phyloP scores from a whole-genome alignment of 2,888 invertebrate genomes.

The Helobdella robusta region DNA sequence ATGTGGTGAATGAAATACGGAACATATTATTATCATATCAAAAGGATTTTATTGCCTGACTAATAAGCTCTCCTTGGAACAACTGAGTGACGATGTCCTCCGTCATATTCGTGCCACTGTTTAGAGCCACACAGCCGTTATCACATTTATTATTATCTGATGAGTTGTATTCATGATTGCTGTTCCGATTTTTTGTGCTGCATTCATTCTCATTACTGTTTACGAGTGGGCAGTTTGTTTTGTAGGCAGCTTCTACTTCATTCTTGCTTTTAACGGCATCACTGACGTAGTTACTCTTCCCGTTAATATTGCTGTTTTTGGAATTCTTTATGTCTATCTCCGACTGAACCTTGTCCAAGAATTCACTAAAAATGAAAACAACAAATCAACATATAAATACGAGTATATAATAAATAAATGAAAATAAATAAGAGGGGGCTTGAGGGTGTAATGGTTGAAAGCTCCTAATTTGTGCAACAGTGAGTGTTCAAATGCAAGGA shows the following conservation, averaged over 20 bases:
- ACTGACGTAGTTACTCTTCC: neutral
- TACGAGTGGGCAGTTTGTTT: too few species aligned
- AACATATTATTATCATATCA: neutral
- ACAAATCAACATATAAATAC: too few species aligned
- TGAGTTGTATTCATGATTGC: neutral
- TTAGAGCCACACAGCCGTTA: neutral
- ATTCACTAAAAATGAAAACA: conserved; percentile 40
- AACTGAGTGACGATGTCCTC: conserved; percentile 37
- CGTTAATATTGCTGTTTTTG: neutral
- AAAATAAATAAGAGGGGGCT: too few species aligned
- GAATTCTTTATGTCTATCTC: conserved; percentile 37
- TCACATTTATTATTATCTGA: neutral
- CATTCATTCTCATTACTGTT: neutral
- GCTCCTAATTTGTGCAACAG: too few species aligned
- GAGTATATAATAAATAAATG: too few species aligned
- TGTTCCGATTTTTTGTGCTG: neutral
- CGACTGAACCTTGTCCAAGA: conserved; percentile 45
- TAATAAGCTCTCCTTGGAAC: conserved; percentile 45
- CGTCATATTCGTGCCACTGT: conserved; percentile 10
- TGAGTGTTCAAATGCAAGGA: too few species aligned
- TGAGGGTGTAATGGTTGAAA: neutral
- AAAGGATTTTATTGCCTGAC: conserved; percentile 38
- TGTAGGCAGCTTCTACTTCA: too few species aligned
- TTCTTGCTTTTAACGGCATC: neutral
- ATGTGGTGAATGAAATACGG: too few species aligned